Evolutionary conservation across 2,797 vertebrate species (phyloP), one percentile per base, ranked within the genome.

Genomic region (Micromesistius poutassou): DNA sequence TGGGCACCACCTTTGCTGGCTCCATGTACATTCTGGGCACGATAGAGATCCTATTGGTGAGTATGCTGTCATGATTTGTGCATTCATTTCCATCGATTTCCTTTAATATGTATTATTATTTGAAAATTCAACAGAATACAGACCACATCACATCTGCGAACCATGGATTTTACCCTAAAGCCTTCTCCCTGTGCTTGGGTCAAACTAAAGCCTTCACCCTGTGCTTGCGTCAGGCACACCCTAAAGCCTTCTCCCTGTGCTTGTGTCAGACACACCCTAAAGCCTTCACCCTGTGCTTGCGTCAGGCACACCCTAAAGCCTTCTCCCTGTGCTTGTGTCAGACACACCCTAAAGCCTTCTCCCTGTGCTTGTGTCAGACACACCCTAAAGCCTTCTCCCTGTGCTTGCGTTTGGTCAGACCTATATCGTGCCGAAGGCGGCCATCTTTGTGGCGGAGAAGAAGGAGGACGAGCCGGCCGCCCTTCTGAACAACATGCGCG

Each of bases 11-110:
- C 0, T 99, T 99, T 22, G 97, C 97, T 2, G 97, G 97, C n/a
- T 95, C 97, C 75, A 99, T 99, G 97, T 99, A 99, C 87, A 98
- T 99, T 82, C 89, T 99, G 76, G 97, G 97, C 73, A 98, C 97
- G 72, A 98, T 98, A 74, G 97, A 99, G 91, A 99, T 98, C 82
- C 92, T 99, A 0, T 79, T 99, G 96, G 97, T 98, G 81, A 95
- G 96, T 90, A 30, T 68, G 25, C 13, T 30, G 12, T 28, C 30
- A 6, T 50, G 31, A n/a, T 38, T 2, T 8, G 36, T 38, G 8
- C 36, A 10, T 38, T 1, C n/a, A 62, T 62, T 25, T n/a, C 22
- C 55, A n/a, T 62, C 55, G 22, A 6, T 62, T 62, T 7, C 55
- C 55, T 1, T 1, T 30, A 30, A 38, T 38, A 33, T 38, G 35